Percentiles rank a stretch among this genome's conserved stretches.
These are phyloP conservation scores for Acholoe squamosa DNA, from an alignment of 2,888 invertebrate species.

Conservation along the genomic window DNA sequence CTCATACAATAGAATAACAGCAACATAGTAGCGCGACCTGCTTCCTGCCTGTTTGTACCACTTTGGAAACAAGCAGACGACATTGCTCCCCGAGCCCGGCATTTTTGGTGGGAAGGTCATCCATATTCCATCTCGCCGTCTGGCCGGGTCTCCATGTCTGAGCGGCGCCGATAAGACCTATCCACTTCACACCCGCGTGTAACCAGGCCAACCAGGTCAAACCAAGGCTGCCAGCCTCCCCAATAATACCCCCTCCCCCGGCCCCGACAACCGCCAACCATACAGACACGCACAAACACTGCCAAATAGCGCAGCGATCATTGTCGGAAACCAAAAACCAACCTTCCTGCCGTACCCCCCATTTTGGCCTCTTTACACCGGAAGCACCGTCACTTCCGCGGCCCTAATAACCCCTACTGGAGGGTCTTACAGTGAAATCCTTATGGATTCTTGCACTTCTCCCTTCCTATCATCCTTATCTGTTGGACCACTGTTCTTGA, in stretches of 20 bases:
- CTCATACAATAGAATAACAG: too few relatives aligned
- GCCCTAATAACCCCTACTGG: background rate
- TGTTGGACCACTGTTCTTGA: too few relatives aligned
- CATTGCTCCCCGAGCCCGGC: background rate
- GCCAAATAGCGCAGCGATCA: background rate
- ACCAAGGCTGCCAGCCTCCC: background rate
- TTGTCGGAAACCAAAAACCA: background rate
- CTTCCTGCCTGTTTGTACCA: too few relatives aligned
- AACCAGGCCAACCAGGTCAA: background rate
- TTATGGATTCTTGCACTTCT: background rate
- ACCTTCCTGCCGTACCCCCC: background rate
- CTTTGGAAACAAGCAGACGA: background rate
- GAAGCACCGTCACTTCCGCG: background rate
- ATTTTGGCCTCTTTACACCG: background rate
- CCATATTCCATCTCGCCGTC: background rate
- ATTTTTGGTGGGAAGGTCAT: slow-evolving; percentile 13
- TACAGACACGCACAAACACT: background rate
- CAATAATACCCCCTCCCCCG: background rate
- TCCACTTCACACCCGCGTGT: slow-evolving; percentile 15
- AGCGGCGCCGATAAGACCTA: slow-evolving; percentile 18
- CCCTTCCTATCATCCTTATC: background rate
- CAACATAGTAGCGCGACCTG: too few relatives aligned
- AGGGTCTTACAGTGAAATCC: background rate
- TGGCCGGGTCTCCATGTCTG: slow-evolving; percentile 7
- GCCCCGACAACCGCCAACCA: background rate